These are phyloP conservation scores for Syngnathus floridae DNA, from an alignment of 2,113 vertebrate species.

Conservation along the genomic window DNA sequence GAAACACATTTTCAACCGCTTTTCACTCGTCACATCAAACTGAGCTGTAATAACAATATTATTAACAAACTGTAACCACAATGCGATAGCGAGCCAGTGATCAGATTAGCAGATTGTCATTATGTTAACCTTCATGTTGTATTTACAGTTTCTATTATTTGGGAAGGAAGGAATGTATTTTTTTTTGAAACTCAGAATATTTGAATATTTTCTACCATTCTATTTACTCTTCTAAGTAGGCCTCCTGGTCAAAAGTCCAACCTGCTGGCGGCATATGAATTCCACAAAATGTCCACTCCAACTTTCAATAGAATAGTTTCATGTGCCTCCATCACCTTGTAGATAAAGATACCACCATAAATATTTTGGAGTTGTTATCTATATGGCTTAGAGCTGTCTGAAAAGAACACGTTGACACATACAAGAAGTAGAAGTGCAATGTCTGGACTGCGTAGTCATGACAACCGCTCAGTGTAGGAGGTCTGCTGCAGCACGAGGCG, in stretches of 20 bases:
- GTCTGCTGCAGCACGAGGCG: constrained; percentile 49
- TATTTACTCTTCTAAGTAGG: background rate
- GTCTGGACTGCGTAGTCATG: background rate
- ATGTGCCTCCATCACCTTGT: constrained; percentile 31
- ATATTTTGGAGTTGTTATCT: constrained; percentile 19
- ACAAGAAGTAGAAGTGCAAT: constrained; percentile 35
- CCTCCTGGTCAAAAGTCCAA: background rate
- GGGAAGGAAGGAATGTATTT: background rate
- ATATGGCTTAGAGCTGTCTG: constrained; percentile 47
- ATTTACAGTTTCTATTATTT: background rate
- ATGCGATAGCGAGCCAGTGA: constrained; percentile 20
- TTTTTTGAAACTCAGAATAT: background rate
- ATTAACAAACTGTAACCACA: constrained; percentile 21
- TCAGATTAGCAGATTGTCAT: constrained; percentile 7
- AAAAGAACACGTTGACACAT: constrained; percentile 26
- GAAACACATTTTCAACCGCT: constrained; percentile 33
- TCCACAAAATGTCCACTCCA: constrained; percentile 32
- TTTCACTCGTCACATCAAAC: constrained; percentile 38
- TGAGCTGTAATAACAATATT: constrained; percentile 35
- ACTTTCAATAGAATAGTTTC: constrained; percentile 17
- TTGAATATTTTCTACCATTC: background rate
- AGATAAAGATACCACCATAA: constrained; percentile 55
- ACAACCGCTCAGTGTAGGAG: constrained; percentile 46
- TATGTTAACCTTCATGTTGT: constrained; percentile 4
- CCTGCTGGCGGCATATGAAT: constrained; percentile 11